A percentile compares a stretch with the other conserved stretches of the same genome.
These are phyloP conservation scores for Peribatodes rhomboidaria DNA, from an alignment of 2,888 invertebrate genomes.

Conservation along the genomic window DNA sequence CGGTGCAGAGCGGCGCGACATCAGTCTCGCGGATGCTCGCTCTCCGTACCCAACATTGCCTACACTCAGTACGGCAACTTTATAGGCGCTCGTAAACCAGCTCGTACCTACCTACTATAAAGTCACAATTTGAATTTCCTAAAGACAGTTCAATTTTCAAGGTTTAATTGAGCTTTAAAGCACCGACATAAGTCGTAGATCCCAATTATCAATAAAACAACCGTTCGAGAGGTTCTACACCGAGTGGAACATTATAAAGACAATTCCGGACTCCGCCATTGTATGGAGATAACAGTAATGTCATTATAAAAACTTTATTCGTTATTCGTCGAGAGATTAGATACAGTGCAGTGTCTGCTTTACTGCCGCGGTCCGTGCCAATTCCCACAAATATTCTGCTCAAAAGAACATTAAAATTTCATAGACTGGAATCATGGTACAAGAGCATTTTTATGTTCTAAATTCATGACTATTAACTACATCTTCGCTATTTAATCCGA, in stretches of 20 bases:
- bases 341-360: slow-evolving; percentile 22
- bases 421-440: slow-evolving; percentile 16
- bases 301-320: slow-evolving; percentile 39
- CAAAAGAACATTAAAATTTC: slow-evolving; percentile 18
- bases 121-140: slow-evolving; percentile 66
- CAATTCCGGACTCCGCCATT: slow-evolving; percentile 41
- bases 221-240: slow-evolving; percentile 55
- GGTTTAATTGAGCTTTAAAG: slow-evolving; percentile 70
- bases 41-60: slow-evolving; percentile 12
- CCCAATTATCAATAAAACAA: slow-evolving; percentile 67
- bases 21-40: background rate
- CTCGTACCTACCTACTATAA: slow-evolving; percentile 55
- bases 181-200: slow-evolving; percentile 61
- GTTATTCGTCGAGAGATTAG: slow-evolving; percentile 31
- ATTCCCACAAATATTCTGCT: slow-evolving; percentile 26
- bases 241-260: slow-evolving; percentile 50
- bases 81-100: slow-evolving; percentile 63
- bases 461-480: slow-evolving; percentile 15
- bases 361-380: slow-evolving; percentile 25
- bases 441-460: slow-evolving; percentile 20
- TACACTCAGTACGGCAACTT: slow-evolving; percentile 51
- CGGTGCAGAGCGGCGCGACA: background rate
- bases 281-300: slow-evolving; percentile 40
- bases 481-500: slow-evolving; percentile 17
- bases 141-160: slow-evolving; percentile 70